Conservation (phyloP, 92 coral and sea anemone species). For the Heteractis magnifica region DNA sequence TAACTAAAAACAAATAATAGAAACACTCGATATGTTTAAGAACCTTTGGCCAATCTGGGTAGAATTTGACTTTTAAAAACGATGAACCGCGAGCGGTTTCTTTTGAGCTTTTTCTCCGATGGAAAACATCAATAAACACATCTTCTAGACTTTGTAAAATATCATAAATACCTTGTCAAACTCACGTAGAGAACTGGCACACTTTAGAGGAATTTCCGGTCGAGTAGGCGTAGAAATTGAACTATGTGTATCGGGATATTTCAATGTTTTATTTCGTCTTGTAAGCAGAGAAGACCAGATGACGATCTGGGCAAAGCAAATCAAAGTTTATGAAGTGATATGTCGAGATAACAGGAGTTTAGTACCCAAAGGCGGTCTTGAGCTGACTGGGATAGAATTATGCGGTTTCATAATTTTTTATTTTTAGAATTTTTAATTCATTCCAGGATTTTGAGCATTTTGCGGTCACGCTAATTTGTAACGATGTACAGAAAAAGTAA, state of each 20-base stretch:
- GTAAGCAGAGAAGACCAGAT: not conserved
- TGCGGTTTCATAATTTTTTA: not conserved
- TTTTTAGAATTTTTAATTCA: not conserved
- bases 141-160: not conserved
- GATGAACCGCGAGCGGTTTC: not conserved
- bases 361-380: not conserved
- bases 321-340: not conserved
- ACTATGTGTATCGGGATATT: not conserved
- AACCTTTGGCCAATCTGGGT: not conserved
- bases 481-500: not conserved
- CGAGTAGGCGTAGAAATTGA: slow-evolving; percentile 16
- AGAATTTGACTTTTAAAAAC: not conserved
- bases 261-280: not conserved
- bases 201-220: slow-evolving; percentile 2
- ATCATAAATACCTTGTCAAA: slow-evolving; percentile 1
- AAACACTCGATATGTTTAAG: not conserved
- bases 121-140: not conserved
- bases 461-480: not conserved
- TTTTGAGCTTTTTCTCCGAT: not conserved
- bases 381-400: not conserved
- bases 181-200: slow-evolving; percentile 20
- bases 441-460: not conserved
- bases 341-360: not conserved
- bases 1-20: not conserved
- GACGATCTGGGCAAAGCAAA: not conserved